Evolutionary conservation across 2,888 invertebrate species (phyloP).

Genomic region (Cryptophagus acutangulus): DNA sequence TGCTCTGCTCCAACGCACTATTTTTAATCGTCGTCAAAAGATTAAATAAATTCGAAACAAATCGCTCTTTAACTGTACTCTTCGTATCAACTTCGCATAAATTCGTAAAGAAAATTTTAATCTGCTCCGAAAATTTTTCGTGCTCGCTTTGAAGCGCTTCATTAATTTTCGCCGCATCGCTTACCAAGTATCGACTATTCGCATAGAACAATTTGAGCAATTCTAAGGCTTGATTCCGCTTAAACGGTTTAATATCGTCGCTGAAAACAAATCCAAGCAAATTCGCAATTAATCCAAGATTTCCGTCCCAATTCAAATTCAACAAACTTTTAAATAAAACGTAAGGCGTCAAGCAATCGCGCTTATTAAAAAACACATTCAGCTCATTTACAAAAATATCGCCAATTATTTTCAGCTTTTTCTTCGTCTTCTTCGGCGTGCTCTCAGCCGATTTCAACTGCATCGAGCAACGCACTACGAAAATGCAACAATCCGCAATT

Average conservation of each 20-base stretch:
- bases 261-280: conserved; percentile 59
- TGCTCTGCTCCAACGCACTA: conserved; percentile 38
- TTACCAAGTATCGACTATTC: conserved; percentile 50
- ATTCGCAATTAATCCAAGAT: conserved; percentile 55
- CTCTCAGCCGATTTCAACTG: conserved; percentile 47
- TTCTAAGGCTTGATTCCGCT: conserved; percentile 64
- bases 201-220: conserved; percentile 61
- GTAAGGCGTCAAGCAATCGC: conserved; percentile 61
- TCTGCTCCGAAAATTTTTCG: conserved; percentile 47
- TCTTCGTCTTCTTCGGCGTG: conserved; percentile 42
- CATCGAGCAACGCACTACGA: conserved; percentile 60
- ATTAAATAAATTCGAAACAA: conserved; percentile 52
- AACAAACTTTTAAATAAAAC: conserved; percentile 62
- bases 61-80: conserved; percentile 55
- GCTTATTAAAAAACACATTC: conserved; percentile 57
- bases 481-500: conserved; percentile 59
- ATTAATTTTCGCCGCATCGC: conserved; percentile 37
- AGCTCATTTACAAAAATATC: conserved; percentile 54
- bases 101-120: conserved; percentile 45
- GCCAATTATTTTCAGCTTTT: conserved; percentile 44
- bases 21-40: conserved; percentile 52
- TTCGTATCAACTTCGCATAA: conserved; percentile 39
- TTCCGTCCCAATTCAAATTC: conserved; percentile 62
- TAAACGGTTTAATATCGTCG: conserved; percentile 57
- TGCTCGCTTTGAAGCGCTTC: conserved; percentile 48